A percentile compares a stretch with the other conserved stretches of the same genome.
These are phyloP conservation scores for Harpagoxenus sublaevis DNA, from an alignment of 2,888 invertebrate species.

Conservation along the genomic window DNA sequence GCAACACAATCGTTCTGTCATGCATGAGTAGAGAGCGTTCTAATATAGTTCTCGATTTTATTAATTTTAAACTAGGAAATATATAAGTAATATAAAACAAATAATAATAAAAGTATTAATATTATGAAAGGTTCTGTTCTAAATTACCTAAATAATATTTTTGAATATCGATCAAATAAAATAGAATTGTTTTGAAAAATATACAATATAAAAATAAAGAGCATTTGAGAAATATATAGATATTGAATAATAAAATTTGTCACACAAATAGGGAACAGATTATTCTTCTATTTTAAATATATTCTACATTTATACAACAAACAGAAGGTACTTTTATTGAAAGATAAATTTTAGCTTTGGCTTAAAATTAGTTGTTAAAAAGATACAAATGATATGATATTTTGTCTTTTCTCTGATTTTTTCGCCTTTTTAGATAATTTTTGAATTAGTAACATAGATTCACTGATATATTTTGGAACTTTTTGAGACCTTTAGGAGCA, in stretches of 20 bases:
- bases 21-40: neutral
- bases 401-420: neutral
- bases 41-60: neutral
- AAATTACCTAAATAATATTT: neutral
- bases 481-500: neutral
- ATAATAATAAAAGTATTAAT: neutral
- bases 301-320: neutral
- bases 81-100: neutral
- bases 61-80: neutral
- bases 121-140: neutral
- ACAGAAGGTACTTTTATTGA: neutral
- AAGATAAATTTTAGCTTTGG: neutral
- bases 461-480: neutral
- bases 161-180: neutral
- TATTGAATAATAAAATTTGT: neutral
- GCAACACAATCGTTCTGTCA: neutral
- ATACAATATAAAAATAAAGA: neutral
- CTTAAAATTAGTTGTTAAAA: neutral
- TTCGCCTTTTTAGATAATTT: neutral
- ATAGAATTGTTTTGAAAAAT: neutral
- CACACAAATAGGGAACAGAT: neutral
- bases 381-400: neutral
- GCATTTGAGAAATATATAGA: neutral
- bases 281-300: neutral
- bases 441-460: neutral